These are phyloP conservation scores for Pterobdella sp. DNA, from an alignment of 2,888 invertebrate genomes.

Conservation along the genomic window DNA sequence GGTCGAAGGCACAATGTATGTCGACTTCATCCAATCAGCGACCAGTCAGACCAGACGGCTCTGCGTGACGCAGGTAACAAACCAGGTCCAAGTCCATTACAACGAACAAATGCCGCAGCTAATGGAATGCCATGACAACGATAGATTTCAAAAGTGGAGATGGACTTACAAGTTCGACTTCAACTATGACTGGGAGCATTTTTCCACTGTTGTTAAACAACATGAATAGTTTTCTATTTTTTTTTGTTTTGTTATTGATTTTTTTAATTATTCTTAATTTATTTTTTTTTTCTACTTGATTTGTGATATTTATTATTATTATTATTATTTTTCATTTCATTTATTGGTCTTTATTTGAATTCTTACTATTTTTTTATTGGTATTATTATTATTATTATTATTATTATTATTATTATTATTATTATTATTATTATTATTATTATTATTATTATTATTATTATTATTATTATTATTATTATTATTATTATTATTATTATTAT, in stretches of 20 bases:
- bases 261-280: background rate
- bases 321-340: background rate
- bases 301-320: background rate
- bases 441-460: background rate
- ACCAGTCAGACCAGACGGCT: background rate
- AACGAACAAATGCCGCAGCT: constrained; percentile 41
- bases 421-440: background rate
- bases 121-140: constrained; percentile 31
- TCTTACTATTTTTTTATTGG: background rate
- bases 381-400: background rate
- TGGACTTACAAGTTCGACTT: constrained; percentile 38
- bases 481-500: constrained; percentile 1
- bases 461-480: constrained; percentile 1
- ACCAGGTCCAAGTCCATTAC: constrained; percentile 36
- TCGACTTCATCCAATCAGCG: background rate
- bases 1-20: constrained; percentile 7
- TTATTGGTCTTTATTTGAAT: background rate
- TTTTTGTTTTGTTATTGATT: background rate
- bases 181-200: constrained; percentile 37
- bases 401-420: constrained; percentile 1
- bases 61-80: constrained; percentile 40
- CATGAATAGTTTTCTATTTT: background rate
- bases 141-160: constrained; percentile 37
- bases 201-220: constrained; percentile 23
- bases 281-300: background rate